phyloP scores from a whole-genome alignment of 2,113 vertebrate genomes.

The Atrichornis clamosus region DNA sequence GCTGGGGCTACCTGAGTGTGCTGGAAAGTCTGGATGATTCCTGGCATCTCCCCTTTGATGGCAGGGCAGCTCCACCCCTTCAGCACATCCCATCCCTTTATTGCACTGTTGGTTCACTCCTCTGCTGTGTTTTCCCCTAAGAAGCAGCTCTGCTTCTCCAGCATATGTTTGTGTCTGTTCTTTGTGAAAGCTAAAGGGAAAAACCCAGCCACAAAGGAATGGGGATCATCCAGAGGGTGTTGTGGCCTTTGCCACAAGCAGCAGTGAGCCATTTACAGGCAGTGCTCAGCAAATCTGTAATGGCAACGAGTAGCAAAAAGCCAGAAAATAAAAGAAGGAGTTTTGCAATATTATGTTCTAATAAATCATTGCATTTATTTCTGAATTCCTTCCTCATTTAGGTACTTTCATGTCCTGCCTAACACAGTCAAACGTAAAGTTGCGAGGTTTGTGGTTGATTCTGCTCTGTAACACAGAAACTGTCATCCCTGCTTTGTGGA shows the following conservation, averaged over 20 bases:
- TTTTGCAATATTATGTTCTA: neutral
- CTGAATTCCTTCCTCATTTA: neutral
- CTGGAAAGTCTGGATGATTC: neutral
- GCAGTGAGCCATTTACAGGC: neutral
- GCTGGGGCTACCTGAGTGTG: neutral
- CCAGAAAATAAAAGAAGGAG: neutral
- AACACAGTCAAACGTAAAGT: neutral
- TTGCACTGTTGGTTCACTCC: neutral
- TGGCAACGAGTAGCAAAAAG: neutral
- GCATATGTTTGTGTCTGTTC: neutral
- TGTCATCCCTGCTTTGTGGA: neutral
- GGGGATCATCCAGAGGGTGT: neutral
- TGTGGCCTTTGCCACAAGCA: neutral
- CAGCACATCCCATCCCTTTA: neutral
- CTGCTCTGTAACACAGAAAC: neutral
- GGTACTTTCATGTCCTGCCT: neutral
- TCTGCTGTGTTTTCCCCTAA: neutral
- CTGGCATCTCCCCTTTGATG: neutral
- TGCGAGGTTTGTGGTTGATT: neutral
- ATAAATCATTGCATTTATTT: neutral
- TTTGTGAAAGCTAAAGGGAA: neutral
- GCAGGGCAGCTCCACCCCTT: neutral
- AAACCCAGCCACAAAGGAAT: neutral
- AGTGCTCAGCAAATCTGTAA: neutral
- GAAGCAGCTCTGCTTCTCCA: neutral